phyloP scores from a whole-genome alignment of 2,797 vertebrate species.

The Takifugu rubripes region DNA sequence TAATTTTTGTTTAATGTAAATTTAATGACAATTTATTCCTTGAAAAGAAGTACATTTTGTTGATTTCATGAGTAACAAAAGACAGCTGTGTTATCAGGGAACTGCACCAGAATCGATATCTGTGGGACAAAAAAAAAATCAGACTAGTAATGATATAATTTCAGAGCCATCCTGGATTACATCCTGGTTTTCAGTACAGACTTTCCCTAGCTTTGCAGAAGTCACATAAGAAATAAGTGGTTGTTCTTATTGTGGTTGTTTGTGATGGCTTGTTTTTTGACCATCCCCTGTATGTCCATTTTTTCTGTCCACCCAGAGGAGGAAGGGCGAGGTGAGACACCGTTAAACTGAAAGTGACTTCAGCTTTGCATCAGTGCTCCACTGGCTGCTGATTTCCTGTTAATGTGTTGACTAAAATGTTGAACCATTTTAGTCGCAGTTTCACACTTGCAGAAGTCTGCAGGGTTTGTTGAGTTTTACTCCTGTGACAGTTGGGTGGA shows the following conservation, averaged over 20 bases:
- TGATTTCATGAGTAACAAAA: too few species aligned
- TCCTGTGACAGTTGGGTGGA: neutral
- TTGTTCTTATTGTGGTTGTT: slow-evolving; percentile 28
- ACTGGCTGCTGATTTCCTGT: slow-evolving; percentile 54
- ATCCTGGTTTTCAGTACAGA: too few species aligned
- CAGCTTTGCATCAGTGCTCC: slow-evolving; percentile 62
- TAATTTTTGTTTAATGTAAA: too few species aligned
- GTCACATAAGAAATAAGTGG: too few species aligned
- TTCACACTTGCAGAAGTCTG: slow-evolving; percentile 24
- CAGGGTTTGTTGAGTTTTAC: slow-evolving; percentile 10
- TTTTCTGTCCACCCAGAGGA: slow-evolving; percentile 60
- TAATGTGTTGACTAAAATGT: slow-evolving; percentile 60
- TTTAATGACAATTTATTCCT: too few species aligned
- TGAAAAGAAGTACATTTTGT: too few species aligned
- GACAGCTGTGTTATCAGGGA: too few species aligned
- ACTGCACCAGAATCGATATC: too few species aligned
- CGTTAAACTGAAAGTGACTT: slow-evolving; percentile 36
- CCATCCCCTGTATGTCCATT: slow-evolving; percentile 62
- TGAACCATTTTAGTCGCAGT: slow-evolving; percentile 50
- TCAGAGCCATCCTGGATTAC: too few species aligned
- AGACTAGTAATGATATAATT: too few species aligned
- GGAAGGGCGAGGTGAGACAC: slow-evolving; percentile 70
- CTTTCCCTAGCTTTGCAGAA: too few species aligned
- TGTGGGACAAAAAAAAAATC: too few species aligned
- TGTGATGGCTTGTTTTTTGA: slow-evolving; percentile 58